Evolutionary conservation across 2,888 invertebrate species (phyloP).

Genomic region (Pheosia gnoma): DNA sequence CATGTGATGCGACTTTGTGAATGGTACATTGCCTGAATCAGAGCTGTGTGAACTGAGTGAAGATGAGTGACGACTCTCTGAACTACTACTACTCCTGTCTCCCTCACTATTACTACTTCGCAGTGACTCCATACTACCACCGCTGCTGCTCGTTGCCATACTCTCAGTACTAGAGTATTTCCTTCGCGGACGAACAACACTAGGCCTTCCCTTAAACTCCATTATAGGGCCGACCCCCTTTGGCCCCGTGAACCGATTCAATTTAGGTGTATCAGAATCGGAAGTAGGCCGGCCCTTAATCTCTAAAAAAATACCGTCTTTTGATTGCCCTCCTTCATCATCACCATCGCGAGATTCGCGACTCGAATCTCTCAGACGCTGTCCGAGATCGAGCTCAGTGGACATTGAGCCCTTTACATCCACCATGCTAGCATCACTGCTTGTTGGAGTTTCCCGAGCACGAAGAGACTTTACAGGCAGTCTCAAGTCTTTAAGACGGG

Average conservation of each 20-base stretch:
- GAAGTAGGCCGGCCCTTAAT: conserved; percentile 88
- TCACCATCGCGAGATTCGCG: conserved; percentile 86
- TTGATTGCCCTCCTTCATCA: conserved; percentile 88
- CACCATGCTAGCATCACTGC: conserved; percentile 86
- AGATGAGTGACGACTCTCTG: conserved; percentile 92
- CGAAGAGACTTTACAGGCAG: conserved; percentile 88
- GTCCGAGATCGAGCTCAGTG: conserved; percentile 78
- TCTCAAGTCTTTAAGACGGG: conserved; percentile 88
- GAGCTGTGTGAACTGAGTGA: conserved; percentile 94
- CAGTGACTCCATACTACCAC: conserved; percentile 94
- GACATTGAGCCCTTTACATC: conserved; percentile 83
- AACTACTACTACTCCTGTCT: conserved; percentile 93
- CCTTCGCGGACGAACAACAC: conserved; percentile 80
- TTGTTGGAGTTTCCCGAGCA: conserved; percentile 85
- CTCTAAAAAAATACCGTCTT: conserved; percentile 88
- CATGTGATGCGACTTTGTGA: conserved; percentile 85
- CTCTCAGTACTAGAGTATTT: conserved; percentile 92
- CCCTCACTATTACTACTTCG: conserved; percentile 95
- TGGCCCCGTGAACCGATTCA: conserved; percentile 82
- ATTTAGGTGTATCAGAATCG: conserved; percentile 81
- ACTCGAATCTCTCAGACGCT: conserved; percentile 77
- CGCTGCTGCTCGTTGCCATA: conserved; percentile 94
- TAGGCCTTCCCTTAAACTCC: conserved; percentile 86
- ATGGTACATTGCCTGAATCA: conserved; percentile 88
- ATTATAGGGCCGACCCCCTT: conserved; percentile 85